Base-by-base conservation (phyloP, 2,113 vertebrate species). In the Pelodiscus sinensis region DNA sequence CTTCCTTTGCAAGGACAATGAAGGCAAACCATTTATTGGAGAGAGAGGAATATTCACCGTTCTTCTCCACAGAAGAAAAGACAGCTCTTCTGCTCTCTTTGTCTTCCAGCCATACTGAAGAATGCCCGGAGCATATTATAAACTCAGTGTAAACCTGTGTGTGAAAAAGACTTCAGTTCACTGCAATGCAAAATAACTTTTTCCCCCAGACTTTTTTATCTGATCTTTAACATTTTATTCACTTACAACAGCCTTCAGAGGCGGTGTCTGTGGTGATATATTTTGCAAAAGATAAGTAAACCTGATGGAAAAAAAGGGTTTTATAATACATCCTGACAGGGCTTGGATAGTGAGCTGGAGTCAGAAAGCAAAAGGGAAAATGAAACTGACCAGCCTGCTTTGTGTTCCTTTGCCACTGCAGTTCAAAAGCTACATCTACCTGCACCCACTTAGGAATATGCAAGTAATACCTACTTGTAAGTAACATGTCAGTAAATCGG, bases 291-390 rank as follows among this genome's bases (percentile, higher is more conserved):
- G 14, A 3, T 38, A 82, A 9, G 3, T 38, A 68, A 80, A 19
- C 68, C 79, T 24, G 44, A 8, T 2, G 44, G 44, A 44, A 44
- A 44, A 44, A 44, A 44, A 44, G 44, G 44, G 44, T 44, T 44
- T 44, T 44, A 44, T 44, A 44, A 44, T 44, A 44, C 0, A 0
- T 7, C 44, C 22, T 50, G 22, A 27, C 11, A 50, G 10, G 22
- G 24, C 38, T 27, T 22, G 24, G 73, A 9, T 77, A 27, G 5
- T 21, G 35, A 35, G 13, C 57, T 89, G 80, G n/a, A 75, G 35
- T 21, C 1, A 4, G 84, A 91, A 82, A 88, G 54, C 1, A 7
- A 91, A 93, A 81, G 50, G 78, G 71, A n/a, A 78, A 89, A 75
- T 52, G 60, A 24, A 52, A 81, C 44, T 38, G 57, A 92, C 27